These are phyloP conservation scores for Spizaetus ornatus DNA, from an alignment of 2,113 vertebrate genomes.

Conservation along the genomic window DNA sequence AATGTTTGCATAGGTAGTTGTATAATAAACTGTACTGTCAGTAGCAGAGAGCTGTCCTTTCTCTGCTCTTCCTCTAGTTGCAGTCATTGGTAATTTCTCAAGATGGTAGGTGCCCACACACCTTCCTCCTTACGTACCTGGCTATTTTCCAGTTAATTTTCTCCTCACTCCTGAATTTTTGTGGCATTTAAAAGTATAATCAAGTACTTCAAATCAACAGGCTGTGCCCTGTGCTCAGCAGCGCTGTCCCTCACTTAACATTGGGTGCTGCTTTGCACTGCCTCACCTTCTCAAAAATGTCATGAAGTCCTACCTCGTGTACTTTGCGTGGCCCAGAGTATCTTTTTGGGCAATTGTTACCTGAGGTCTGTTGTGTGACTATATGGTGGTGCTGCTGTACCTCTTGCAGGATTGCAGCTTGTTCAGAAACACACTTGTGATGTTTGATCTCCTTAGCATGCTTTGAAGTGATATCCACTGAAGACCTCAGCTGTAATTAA, in stretches of 20 bases:
- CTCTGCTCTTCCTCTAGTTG: neutral
- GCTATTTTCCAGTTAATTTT: neutral
- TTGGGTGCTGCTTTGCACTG: neutral
- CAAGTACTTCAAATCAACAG: neutral
- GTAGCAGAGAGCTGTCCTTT: neutral
- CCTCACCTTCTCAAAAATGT: neutral
- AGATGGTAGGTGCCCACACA: fast-evolving
- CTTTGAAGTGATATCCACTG: neutral
- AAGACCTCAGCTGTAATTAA: neutral
- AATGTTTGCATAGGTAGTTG: neutral
- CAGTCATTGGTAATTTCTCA: neutral
- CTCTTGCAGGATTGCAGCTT: neutral
- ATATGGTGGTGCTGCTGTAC: neutral
- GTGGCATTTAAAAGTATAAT: neutral
- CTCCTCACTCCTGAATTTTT: neutral
- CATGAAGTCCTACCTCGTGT: neutral
- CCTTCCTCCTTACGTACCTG: neutral
- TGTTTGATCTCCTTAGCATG: neutral
- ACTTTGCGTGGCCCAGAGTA: neutral
- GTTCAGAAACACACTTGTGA: neutral
- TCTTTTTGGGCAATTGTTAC: neutral
- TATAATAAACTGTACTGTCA: neutral
- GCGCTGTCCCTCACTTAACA: neutral
- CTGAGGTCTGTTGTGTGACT: neutral
- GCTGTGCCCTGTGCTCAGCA: neutral